Base-by-base conservation (phyloP, 2,113 vertebrate species). In the Poecilia latipinna region DNA sequence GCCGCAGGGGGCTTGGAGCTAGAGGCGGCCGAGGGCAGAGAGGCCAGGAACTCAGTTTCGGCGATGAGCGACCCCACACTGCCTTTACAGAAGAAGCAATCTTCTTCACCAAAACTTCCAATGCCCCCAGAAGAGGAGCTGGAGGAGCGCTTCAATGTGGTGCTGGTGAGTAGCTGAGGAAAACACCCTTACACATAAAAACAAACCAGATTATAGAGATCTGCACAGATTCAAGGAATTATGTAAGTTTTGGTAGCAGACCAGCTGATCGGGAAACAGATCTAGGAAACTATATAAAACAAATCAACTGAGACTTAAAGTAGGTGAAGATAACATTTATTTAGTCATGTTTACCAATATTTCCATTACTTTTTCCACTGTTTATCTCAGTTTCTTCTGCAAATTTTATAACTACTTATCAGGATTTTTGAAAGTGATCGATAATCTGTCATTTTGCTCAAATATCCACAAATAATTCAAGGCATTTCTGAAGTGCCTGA, bases 91-190 rank as follows among this genome's bases (percentile, higher is more conserved):
- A 94, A 93, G 88, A 96, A 93, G 87, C 95, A 94, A 89, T 89
- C 94, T 0, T 66, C 94, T 54, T 70, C 94, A 72, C 90, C 94
- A 15, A 96, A 96, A 83, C 93, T 95, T 78, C 96, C 96, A 67
- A 95, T 96, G 94, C 96, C 96, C 1, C 87, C 90, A 13, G 95
- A 95, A 4, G 91, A 93, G 2, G 96, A 98, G 89, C 94, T 98
- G 90, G 96, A 97, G 75, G 95, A 96, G 74, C 91, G 96, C 57
- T 98, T 98, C 91, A 95, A 90, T n/a, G 90, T 90, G 65, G 97
- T 96, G 31, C 92, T 97, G 96, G 97, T 98, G 90, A 97, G 97
- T 93, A 39, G 17, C 69, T 22, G 11, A 3, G 24, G 57, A 5
- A 37, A 57, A 82, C 70, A 75, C 35, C n/a, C 22, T 74, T 35